phyloP scores from a whole-genome alignment of 2,113 vertebrate species.

The Pluvianellus socialis region DNA sequence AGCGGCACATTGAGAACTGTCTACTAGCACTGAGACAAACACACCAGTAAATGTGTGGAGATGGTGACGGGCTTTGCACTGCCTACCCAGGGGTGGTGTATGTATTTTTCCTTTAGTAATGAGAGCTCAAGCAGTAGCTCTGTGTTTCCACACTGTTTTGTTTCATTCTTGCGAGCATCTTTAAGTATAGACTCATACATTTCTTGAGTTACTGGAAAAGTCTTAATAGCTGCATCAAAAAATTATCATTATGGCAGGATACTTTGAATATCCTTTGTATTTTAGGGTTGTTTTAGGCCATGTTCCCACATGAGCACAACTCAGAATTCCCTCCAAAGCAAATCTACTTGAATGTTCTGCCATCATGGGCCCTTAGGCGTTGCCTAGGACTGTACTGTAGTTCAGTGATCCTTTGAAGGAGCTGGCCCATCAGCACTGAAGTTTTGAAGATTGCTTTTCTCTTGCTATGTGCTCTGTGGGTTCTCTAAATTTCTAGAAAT shows the following conservation, averaged over 20 bases:
- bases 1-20: accelerated
- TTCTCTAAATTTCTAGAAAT: not conserved
- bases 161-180: not conserved
- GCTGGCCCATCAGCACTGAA: not conserved
- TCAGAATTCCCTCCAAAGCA: not conserved
- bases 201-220: not conserved
- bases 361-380: not conserved
- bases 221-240: not conserved
- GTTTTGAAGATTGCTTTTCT: not conserved
- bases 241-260: not conserved
- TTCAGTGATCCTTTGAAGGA: not conserved
- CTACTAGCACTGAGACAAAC: not conserved
- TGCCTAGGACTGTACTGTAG: not conserved
- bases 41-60: not conserved
- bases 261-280: not conserved
- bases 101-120: too few relatives aligned
- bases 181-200: not conserved
- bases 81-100: accelerated
- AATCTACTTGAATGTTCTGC: not conserved
- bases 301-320: not conserved
- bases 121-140: not conserved
- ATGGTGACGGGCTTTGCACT: not conserved
- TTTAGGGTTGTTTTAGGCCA: not conserved
- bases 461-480: not conserved
- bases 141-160: not conserved